Percentiles rank a stretch among this genome's conserved stretches.
These are phyloP conservation scores for Rousettus leschenaultii DNA, from an alignment of 2,113 vertebrate species.

Conservation along the genomic window DNA sequence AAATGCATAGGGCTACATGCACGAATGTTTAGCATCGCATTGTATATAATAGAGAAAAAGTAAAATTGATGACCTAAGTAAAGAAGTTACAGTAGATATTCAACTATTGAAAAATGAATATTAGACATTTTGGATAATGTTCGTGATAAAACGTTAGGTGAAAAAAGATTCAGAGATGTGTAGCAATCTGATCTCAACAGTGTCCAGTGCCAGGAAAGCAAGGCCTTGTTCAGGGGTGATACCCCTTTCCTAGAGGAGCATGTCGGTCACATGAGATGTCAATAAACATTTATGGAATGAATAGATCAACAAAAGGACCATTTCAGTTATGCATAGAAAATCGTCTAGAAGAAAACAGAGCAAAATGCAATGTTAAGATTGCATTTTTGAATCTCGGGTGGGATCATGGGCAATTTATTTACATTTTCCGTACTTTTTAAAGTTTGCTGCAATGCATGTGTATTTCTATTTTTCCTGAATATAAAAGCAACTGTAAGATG, in stretches of 20 bases:
- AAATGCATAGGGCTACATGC: not conserved
- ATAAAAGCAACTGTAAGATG: not conserved
- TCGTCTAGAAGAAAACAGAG: not conserved
- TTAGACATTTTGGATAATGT: not conserved
- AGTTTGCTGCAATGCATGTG: not conserved
- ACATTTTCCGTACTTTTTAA: not conserved
- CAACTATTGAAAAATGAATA: not conserved
- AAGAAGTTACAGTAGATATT: not conserved
- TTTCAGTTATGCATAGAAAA: not conserved
- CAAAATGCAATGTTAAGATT: not conserved
- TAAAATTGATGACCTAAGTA: not conserved
- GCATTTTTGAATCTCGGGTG: not conserved
- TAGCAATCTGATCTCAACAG: not conserved
- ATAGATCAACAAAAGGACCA: not conserved
- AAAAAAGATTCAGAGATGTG: not conserved
- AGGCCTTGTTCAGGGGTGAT: not conserved
- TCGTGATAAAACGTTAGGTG: not conserved
- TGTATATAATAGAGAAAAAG: not conserved
- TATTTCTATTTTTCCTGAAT: not conserved
- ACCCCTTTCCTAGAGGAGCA: not conserved
- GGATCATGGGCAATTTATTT: not conserved
- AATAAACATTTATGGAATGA: not conserved
- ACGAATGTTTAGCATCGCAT: not conserved
- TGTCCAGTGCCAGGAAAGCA: not conserved
- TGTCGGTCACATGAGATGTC: not conserved